Evolutionary conservation across 2,888 invertebrate genomes (phyloP).

Genomic region (Tachina fera): DNA sequence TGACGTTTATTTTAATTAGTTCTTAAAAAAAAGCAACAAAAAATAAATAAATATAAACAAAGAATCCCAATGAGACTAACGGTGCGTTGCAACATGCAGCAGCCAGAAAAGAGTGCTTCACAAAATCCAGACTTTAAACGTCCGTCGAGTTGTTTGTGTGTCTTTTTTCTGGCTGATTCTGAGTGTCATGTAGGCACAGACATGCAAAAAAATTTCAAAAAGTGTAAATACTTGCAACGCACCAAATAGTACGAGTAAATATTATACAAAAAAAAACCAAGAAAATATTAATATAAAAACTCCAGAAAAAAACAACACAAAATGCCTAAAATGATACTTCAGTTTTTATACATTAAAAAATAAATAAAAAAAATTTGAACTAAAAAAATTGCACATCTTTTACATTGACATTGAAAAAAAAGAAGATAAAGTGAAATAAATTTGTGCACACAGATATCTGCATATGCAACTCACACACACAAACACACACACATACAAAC

Average conservation of each 20-base stretch:
- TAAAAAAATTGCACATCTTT: conserved; percentile 56
- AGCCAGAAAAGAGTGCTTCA: conserved; percentile 48
- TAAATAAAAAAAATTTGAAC: conserved; percentile 56
- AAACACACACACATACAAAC: not conserved
- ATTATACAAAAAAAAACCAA: conserved; percentile 39
- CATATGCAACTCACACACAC: not conserved
- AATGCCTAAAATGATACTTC: conserved; percentile 71
- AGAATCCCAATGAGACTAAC: conserved; percentile 69
- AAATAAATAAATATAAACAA: conserved; percentile 53
- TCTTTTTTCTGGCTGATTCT: conserved; percentile 47
- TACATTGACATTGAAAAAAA: conserved; percentile 65
- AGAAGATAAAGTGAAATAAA: conserved; percentile 40
- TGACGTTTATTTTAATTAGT: conserved; percentile 76
- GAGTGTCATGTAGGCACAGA: conserved; percentile 61
- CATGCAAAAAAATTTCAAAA: conserved; percentile 32
- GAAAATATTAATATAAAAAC: conserved; percentile 54
- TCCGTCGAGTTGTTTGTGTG: conserved; percentile 34
- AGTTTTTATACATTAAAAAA: conserved; percentile 48
- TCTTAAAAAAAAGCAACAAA: conserved; percentile 70
- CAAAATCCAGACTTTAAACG: conserved; percentile 31
- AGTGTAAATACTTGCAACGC: conserved; percentile 66
- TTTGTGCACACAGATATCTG: not conserved
- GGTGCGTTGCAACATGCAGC: conserved; percentile 72
- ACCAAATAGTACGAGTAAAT: conserved; percentile 40
- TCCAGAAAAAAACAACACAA: conserved; percentile 30